Evolutionary conservation across 2,797 vertebrate species (phyloP).

Genomic region (Moxostoma hubbsi): DNA sequence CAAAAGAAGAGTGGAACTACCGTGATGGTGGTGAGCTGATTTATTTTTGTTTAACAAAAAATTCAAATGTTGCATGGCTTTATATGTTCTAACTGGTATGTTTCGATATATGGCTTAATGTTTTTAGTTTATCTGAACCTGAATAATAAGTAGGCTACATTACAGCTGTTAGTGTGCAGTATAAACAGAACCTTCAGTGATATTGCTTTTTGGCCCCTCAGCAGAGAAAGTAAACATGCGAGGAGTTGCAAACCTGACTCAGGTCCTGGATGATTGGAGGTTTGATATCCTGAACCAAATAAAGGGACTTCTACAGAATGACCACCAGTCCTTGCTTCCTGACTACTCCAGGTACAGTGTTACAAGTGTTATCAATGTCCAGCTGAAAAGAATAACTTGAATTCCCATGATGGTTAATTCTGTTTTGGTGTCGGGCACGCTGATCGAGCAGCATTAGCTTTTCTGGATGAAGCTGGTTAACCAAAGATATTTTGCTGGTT

Average conservation of each 20-base stretch:
- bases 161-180: background rate
- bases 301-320: conserved; percentile 75
- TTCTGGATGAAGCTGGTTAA: too few relatives aligned
- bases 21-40: conserved; percentile 78
- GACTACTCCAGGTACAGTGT: conserved; percentile 78
- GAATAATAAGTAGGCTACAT: background rate
- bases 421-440: too few relatives aligned
- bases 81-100: background rate
- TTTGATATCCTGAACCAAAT: conserved; percentile 80
- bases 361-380: background rate
- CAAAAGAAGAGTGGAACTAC: conserved; percentile 77
- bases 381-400: too few relatives aligned
- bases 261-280: conserved; percentile 82
- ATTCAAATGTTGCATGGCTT: background rate
- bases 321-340: conserved; percentile 79
- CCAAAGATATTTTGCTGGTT: too few relatives aligned
- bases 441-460: too few relatives aligned
- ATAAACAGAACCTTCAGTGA: background rate
- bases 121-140: background rate
- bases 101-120: background rate
- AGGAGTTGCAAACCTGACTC: conserved; percentile 77
- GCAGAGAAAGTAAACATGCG: conserved; percentile 79
- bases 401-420: too few relatives aligned
- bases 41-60: conserved; percentile 47
- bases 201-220: conserved; percentile 51